Base-by-base conservation (phyloP, 2,888 invertebrate genomes). In the Automeris io region DNA sequence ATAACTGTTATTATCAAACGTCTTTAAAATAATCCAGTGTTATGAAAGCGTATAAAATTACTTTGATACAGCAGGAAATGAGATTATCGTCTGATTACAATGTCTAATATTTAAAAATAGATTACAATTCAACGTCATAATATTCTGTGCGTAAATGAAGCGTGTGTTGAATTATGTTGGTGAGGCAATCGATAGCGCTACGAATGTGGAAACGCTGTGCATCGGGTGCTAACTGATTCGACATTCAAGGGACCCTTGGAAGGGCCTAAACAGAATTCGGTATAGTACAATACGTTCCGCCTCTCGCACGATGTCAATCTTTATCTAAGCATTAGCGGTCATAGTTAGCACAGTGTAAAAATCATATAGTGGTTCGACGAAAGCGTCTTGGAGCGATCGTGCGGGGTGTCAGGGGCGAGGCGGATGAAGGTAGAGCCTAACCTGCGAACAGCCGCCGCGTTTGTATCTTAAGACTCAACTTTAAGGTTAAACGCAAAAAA, bases 211-310 rank as follows among this genome's bases (percentile, higher is more conserved):
- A 29, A 29, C 29, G 16, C n/a, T 16, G 29, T 9, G 13, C 16
- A 16, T 3, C 7, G 29, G 6, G 13, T 18, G 31, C 21, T 37
- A 39, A 33, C 18, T 34, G 18, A 34, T 39, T 34, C 22, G 29
- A 26, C 33, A 39, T 34, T 39, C 39, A 22, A 34, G 29, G 13
- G 22, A 26, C 33, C 34, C 39, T 29, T 29, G 11, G 8, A 18
- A 22, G 22, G 3, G 25, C 19, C 18, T 12, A 11, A 12, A 21
- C 19, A 26, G 24, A 19, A n/a, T 16, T 21, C 9, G 16, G 33
- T 29, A 22, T 35, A 32, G 9, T 31, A 22, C n/a, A 23, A 13
- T 23, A 34, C 16, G 22, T 24, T n/a, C 4, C 23, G 8, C 9
- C 4, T 18, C n/a, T n/a, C n/a, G 13, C 29, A 29, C n/a, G 29